Conservation (phyloP, 1,140 invertebrate genomes). For the Apocrypta bakeri region DNA sequence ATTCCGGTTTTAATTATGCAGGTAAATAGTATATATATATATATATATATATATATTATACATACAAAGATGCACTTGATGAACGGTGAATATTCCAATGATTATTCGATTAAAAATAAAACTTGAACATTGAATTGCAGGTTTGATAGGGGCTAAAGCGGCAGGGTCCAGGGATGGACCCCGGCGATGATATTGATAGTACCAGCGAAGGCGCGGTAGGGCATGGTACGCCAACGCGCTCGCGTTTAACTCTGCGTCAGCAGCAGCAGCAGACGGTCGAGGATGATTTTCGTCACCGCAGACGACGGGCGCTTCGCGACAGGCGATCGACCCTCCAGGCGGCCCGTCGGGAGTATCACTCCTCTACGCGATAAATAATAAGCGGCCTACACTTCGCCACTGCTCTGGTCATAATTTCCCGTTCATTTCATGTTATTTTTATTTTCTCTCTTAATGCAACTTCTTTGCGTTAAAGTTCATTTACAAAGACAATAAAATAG, state of each 20-base stretch:
- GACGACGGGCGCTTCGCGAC: constrained; percentile 42
- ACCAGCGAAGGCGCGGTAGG: not conserved
- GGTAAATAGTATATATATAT: too few species aligned
- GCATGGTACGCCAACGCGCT: constrained; percentile 44
- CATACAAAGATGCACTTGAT: too few species aligned
- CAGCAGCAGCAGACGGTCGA: constrained; percentile 17
- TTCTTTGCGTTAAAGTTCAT: not conserved
- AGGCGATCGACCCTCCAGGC: constrained; percentile 27
- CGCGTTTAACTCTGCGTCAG: not conserved
- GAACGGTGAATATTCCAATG: too few species aligned
- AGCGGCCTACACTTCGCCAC: not conserved
- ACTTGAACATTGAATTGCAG: constrained; percentile 5
- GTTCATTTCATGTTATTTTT: not conserved
- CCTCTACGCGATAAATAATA: constrained; percentile 40
- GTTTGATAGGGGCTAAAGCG: constrained; percentile 48
- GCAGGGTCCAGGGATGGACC: constrained; percentile 47
- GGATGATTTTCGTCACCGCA: constrained; percentile 42
- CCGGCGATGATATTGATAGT: constrained; percentile 31
- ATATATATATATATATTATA: too few species aligned
- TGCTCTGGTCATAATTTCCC: not conserved
- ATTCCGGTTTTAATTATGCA: too few species aligned
- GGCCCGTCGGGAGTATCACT: constrained; percentile 39
- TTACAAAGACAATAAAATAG: not conserved
- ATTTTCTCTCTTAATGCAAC: not conserved
- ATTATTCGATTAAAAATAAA: too few species aligned